Evolutionary conservation across 2,113 vertebrate species (phyloP), one percentile per base, ranked within the genome.

Genomic region (Bujurquina vittata): DNA sequence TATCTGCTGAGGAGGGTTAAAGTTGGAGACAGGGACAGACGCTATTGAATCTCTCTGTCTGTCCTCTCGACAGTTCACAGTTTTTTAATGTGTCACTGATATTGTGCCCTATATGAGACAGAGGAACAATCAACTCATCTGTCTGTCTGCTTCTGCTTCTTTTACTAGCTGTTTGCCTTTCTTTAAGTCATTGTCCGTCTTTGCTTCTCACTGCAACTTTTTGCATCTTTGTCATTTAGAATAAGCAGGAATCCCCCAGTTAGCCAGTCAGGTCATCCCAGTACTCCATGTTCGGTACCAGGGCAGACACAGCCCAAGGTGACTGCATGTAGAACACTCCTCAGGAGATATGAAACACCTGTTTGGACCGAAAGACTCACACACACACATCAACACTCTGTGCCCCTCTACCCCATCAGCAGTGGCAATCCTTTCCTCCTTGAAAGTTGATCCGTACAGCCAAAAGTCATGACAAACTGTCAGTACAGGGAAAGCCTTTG

Each of bases 241-340:
- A 80, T 65, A 79, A 85, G 79, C 75, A 90, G 72, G 61, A 88
- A 82, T 87, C 88, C 84, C 87, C 87, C 52, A 80, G 85, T 90
- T 63, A 76, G 54, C 63, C 31, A 14, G 75, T 54, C 62, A 61
- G 78, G 82, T 80, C 54, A 88, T 86, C 88, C 89, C 84, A 46
- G 55, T 88, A 82, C 87, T 81, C 80, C 10, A n/a, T 75, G 83
- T 79, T 87, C 77, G 65, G 76, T 49, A 83, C 62, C 83, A 84
- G 90, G 89, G 88, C 90, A 92, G 87, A 88, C 84, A 49, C 84
- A 86, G 91, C 88, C 86, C 92, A 91, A 92, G 91, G 91, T 94
- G 87, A 93, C 83, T 86, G 74, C 82, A 92, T 92, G 80, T 93
- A 86, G 91, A 90, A 77, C 93, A 74, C 81, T 84, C 65, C 92